Evolutionary conservation across 1,140 invertebrate species (phyloP).

Genomic region (Ooceraea biroi): DNA sequence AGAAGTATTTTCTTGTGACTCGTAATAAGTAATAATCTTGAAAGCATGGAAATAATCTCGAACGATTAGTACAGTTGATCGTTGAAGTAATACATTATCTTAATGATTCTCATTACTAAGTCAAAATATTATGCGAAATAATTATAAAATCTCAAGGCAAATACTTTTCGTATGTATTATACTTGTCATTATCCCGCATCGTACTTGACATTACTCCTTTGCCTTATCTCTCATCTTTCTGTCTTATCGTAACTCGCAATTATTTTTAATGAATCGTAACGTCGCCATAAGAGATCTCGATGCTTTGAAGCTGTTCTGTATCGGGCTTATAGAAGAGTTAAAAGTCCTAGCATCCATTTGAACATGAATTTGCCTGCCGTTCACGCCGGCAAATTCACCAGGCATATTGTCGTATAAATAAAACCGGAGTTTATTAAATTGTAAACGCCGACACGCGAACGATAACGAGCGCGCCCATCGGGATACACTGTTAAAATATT

Average conservation of each 20-base stretch:
- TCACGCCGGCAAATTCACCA: constrained; percentile 28
- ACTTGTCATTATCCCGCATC: neutral
- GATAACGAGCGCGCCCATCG: constrained; percentile 55
- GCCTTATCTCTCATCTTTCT: constrained; percentile 8
- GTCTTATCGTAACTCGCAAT: neutral
- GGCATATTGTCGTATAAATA: constrained; percentile 54
- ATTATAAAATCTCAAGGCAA: neutral
- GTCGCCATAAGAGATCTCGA: constrained; percentile 14
- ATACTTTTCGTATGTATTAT: neutral
- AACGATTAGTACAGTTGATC: neutral
- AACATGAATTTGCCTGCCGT: neutral
- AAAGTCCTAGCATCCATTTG: constrained; percentile 33
- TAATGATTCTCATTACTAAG: neutral
- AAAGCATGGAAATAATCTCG: constrained; percentile 3
- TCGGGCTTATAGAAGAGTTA: neutral
- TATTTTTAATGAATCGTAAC: constrained; percentile 35
- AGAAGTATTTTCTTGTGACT: neutral
- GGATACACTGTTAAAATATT: constrained; percentile 56
- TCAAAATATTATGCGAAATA: neutral
- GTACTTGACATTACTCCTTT: neutral
- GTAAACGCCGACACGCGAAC: constrained; percentile 51
- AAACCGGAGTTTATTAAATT: constrained; percentile 59
- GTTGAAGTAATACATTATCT: neutral
- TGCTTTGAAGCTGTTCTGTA: neutral
- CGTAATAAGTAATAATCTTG: constrained; percentile 18